phyloP scores from a whole-genome alignment of 2,113 vertebrate genomes.

The Colossoma macropomum region DNA sequence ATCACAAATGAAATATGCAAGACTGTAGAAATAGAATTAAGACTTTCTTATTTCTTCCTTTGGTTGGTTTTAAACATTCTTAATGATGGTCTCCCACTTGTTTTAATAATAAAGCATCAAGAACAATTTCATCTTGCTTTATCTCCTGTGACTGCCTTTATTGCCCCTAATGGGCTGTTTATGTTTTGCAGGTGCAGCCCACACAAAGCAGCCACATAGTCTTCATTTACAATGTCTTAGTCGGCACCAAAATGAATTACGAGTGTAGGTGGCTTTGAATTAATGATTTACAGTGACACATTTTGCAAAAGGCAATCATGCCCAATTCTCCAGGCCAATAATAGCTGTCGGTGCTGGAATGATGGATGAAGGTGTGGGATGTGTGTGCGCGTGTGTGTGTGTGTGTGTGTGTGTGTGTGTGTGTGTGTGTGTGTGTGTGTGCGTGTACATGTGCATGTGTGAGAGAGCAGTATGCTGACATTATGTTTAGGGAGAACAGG shows the following conservation, averaged over 20 bases:
- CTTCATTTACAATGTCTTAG: background rate
- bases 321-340: conserved; percentile 29
- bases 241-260: background rate
- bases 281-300: conserved; percentile 34
- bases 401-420: background rate
- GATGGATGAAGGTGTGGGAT: background rate
- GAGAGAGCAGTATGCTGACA: background rate
- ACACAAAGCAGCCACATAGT: background rate
- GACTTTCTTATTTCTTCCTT: background rate
- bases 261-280: conserved; percentile 10
- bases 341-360: conserved; percentile 15
- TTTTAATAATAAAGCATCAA: background rate
- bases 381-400: background rate
- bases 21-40: background rate
- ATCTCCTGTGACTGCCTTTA: background rate
- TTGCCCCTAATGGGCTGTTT: background rate
- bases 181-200: background rate
- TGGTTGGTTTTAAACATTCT: background rate
- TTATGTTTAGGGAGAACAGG: conserved; percentile 1
- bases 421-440: conserved; percentile 3
- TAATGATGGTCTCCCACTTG: background rate
- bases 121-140: background rate
- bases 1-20: background rate
- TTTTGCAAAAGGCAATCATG: conserved; percentile 48
- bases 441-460: background rate